A percentile compares a stretch with the other conserved stretches of the same genome.
Evolutionary conservation across 1,140 invertebrate genomes (phyloP).

Genomic region (Bombus impatiens): DNA sequence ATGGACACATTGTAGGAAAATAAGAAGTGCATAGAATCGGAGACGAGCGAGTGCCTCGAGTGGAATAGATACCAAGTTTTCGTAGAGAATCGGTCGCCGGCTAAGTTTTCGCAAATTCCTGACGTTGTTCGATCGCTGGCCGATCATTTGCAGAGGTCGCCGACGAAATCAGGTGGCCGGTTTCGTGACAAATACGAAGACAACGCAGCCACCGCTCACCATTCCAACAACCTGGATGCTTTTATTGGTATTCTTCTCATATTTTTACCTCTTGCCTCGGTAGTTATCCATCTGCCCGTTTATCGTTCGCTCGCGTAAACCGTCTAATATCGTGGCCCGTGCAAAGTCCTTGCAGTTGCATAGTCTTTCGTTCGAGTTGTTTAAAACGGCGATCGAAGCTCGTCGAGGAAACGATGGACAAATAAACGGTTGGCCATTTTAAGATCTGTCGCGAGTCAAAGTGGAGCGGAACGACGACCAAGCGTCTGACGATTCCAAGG

Average conservation of each 20-base stretch:
- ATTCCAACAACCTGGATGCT: constrained; percentile 23
- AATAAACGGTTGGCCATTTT: neutral
- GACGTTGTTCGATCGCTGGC: neutral
- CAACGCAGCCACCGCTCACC: constrained; percentile 5
- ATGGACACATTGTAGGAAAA: constrained; percentile 1
- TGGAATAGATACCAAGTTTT: constrained; percentile 36
- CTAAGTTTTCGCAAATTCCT: neutral
- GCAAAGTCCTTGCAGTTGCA: too few relatives aligned
- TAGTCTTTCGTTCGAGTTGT: neutral
- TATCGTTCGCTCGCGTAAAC: too few relatives aligned
- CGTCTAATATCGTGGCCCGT: too few relatives aligned
- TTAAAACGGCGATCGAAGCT: too few relatives aligned
- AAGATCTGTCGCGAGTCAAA: constrained; percentile 39
- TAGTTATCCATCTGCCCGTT: neutral
- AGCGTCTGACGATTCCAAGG: neutral
- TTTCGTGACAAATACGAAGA: constrained; percentile 14
- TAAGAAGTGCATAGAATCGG: neutral
- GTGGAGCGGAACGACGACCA: neutral
- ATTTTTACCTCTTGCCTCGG: too few relatives aligned
- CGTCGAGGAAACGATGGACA: too few relatives aligned
- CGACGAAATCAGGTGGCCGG: constrained; percentile 11
- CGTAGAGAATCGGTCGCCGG: neutral
- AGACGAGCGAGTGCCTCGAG: neutral
- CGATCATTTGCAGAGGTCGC: neutral
- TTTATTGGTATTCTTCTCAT: constrained; percentile 4